Evolutionary conservation across 2,797 vertebrate species (phyloP).

Genomic region (Pteronotus mesoamericanus): DNA sequence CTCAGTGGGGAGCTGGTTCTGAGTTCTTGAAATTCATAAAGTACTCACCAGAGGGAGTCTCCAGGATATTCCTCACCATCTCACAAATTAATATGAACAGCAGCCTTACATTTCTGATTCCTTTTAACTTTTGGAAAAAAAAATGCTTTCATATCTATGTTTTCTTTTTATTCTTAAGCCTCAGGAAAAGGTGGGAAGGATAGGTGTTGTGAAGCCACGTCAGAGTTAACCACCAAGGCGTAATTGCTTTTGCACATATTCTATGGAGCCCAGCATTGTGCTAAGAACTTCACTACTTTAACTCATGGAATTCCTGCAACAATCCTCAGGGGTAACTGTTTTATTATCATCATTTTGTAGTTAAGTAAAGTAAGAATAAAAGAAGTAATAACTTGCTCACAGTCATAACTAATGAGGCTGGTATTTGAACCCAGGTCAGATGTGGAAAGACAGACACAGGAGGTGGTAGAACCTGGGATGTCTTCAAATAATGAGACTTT

Average conservation of each 20-base stretch:
- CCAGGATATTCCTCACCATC: not conserved
- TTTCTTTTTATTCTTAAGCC: not conserved
- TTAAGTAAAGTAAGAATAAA: not conserved
- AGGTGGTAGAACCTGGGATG: not conserved
- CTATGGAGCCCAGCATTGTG: not conserved
- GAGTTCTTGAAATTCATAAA: constrained; percentile 46
- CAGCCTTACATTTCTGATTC: not conserved
- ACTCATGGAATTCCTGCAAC: not conserved
- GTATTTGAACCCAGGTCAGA: not conserved
- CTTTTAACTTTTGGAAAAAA: not conserved
- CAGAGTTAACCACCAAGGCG: not conserved
- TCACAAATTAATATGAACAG: not conserved
- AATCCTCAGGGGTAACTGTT: not conserved
- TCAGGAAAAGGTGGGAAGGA: not conserved
- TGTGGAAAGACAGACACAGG: not conserved
- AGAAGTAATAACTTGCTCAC: not conserved
- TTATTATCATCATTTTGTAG: not conserved
- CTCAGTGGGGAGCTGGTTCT: not conserved
- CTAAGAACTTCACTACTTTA: not conserved
- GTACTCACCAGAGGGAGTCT: constrained; percentile 20
- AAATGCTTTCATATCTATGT: not conserved
- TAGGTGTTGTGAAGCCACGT: not conserved
- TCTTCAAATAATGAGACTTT: not conserved
- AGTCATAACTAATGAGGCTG: not conserved
- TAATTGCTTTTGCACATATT: accelerated